phyloP scores from a whole-genome alignment of 2,888 invertebrate species.

The Trachelus stipa region DNA sequence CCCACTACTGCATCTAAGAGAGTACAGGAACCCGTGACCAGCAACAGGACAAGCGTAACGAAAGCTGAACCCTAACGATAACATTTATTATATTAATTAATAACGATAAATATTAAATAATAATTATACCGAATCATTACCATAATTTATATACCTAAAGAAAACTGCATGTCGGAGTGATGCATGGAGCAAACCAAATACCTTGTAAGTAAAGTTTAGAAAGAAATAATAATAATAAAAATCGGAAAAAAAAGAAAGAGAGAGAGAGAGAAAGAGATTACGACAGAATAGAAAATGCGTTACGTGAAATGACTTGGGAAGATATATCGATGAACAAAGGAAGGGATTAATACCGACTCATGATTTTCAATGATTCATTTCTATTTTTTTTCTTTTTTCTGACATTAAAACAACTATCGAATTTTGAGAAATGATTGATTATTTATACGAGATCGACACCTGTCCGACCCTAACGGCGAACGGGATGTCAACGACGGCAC shows the following conservation, averaged over 20 bases:
- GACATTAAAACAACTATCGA: constrained; percentile 9
- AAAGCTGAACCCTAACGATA: constrained; percentile 27
- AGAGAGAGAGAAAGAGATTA: constrained; percentile 38
- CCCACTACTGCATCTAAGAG: neutral
- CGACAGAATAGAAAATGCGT: constrained; percentile 34
- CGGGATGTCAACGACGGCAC: constrained; percentile 17
- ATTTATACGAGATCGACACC: neutral
- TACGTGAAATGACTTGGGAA: constrained; percentile 35
- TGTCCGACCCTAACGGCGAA: neutral
- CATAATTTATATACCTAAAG: constrained; percentile 65
- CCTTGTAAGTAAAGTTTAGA: constrained; percentile 61
- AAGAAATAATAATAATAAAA: constrained; percentile 28
- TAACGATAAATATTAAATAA: constrained; percentile 44
- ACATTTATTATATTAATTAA: neutral
- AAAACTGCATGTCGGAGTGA: constrained; percentile 29
- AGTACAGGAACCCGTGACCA: constrained; percentile 36
- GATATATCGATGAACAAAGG: constrained; percentile 25
- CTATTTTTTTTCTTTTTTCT: neutral
- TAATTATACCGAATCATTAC: constrained; percentile 66
- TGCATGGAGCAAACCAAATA: constrained; percentile 60
- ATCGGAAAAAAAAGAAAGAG: constrained; percentile 24
- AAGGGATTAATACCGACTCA: neutral
- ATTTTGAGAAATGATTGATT: neutral
- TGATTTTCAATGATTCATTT: neutral
- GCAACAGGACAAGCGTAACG: constrained; percentile 17